phyloP scores from a whole-genome alignment of 2,113 vertebrate genomes.

The Telmatochromis bifrenatus region DNA sequence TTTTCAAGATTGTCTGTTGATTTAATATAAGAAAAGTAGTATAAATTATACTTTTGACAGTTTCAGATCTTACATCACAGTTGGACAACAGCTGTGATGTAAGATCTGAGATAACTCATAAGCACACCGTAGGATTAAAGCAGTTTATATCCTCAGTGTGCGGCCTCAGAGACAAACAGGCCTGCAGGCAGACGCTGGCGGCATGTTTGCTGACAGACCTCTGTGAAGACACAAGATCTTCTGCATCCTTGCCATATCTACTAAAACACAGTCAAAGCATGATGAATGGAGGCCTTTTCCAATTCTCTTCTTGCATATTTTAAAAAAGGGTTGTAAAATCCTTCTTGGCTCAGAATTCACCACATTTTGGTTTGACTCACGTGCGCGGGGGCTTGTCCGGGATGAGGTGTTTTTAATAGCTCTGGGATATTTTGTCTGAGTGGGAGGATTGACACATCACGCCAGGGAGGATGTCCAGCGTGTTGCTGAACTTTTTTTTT shows the following conservation, averaged over 20 bases:
- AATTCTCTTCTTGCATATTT: not conserved
- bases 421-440: not conserved
- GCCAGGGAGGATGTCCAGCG: not conserved
- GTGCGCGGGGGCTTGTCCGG: not conserved
- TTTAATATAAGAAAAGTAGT: not conserved
- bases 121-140: not conserved
- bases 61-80: not conserved
- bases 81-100: not conserved
- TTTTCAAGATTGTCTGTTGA: not conserved
- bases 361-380: not conserved
- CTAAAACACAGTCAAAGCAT: constrained; percentile 16
- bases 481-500: not conserved
- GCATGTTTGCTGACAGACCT: constrained; percentile 66
- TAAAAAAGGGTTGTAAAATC: not conserved
- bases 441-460: not conserved
- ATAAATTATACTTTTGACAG: not conserved
- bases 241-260: constrained; percentile 41
- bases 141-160: not conserved
- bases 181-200: not conserved
- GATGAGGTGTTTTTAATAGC: not conserved
- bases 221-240: constrained; percentile 66
- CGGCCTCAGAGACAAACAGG: constrained; percentile 46
- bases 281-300: constrained; percentile 47
- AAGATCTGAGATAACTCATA: not conserved
- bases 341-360: not conserved